Percentiles rank a stretch among this genome's conserved stretches.
Evolutionary conservation across 2,113 vertebrate species (phyloP).

Genomic region (Circaetus gallicus): DNA sequence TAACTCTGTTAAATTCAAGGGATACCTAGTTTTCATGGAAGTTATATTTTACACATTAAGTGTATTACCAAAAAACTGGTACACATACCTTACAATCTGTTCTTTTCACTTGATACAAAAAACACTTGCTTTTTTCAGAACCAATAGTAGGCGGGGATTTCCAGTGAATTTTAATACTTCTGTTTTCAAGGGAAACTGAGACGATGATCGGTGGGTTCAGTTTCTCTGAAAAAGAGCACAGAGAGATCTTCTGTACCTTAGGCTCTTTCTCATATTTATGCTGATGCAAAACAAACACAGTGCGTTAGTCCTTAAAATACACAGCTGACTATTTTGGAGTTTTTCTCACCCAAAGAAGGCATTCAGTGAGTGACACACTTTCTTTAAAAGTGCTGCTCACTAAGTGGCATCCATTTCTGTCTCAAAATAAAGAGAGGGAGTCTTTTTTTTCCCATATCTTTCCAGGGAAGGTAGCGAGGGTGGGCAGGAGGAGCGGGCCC

Average conservation of each 20-base stretch:
- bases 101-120: constrained; percentile 66
- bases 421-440: neutral
- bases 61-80: neutral
- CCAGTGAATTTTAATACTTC: constrained; percentile 58
- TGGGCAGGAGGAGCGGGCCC: fast-evolving
- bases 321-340: neutral
- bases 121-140: neutral
- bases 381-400: neutral
- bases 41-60: neutral
- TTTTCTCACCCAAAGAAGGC: neutral
- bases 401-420: neutral
- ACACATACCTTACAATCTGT: neutral
- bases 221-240: constrained; percentile 58
- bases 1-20: neutral
- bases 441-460: fast-evolving
- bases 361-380: neutral
- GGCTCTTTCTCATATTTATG: neutral
- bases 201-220: constrained; percentile 54
- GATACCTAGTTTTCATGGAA: neutral
- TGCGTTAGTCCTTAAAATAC: neutral
- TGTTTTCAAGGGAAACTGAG: constrained; percentile 35
- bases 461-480: neutral
- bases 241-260: neutral
- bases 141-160: constrained; percentile 30
- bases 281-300: neutral